A percentile compares a stretch with the other conserved stretches of the same genome.
phyloP scores from a whole-genome alignment of 2,113 vertebrate species.

The Thalassarche chlororhynchos region DNA sequence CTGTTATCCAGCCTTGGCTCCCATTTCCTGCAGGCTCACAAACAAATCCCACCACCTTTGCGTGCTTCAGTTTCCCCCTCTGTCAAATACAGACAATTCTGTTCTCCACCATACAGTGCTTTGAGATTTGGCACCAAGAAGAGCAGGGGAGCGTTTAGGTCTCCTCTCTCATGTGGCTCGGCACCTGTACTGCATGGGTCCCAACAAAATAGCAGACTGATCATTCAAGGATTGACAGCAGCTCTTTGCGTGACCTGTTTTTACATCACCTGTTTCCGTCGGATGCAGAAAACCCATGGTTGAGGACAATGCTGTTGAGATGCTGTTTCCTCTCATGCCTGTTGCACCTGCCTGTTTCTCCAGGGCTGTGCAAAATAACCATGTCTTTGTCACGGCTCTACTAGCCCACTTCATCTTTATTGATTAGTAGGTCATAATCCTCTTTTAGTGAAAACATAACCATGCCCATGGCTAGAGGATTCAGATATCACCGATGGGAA shows the following conservation, averaged over 20 bases:
- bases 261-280: neutral
- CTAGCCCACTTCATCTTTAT: conserved; percentile 33
- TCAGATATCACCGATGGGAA: neutral
- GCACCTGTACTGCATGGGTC: accelerated
- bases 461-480: neutral
- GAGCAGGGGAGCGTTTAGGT: neutral
- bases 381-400: neutral
- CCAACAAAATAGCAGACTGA: accelerated
- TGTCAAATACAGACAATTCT: neutral
- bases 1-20: neutral
- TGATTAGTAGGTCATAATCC: conserved; percentile 52
- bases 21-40: neutral
- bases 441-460: conserved; percentile 34
- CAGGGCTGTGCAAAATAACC: neutral
- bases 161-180: neutral
- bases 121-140: neutral
- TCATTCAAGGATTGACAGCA: neutral
- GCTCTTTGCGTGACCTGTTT: neutral
- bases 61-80: neutral
- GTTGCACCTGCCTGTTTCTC: neutral
- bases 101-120: accelerated
- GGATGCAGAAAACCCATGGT: neutral
- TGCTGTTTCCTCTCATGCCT: neutral
- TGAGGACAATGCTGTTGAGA: neutral
- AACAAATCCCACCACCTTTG: neutral